Evolutionary conservation across 2,113 vertebrate species (phyloP).

Genomic region (Tympanuchus pallidicinctus): DNA sequence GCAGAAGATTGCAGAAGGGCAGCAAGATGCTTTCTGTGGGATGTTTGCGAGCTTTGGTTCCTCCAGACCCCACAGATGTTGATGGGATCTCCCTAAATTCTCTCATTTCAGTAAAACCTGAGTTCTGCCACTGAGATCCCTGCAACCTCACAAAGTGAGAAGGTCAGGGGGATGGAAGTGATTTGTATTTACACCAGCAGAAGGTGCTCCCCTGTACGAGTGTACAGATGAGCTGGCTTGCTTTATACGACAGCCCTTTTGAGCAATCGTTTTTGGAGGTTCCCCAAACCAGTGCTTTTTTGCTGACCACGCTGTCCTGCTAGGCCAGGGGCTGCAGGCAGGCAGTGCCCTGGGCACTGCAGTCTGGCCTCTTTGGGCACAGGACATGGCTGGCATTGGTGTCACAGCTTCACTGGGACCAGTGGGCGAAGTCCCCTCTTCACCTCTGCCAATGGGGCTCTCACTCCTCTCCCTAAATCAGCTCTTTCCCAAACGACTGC

Average conservation of each 20-base stretch:
- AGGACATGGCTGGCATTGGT: background rate
- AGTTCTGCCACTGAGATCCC: background rate
- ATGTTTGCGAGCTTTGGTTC: accelerated
- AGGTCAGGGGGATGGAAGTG: accelerated
- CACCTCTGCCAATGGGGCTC: background rate
- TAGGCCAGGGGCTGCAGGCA: background rate
- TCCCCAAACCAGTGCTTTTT: background rate
- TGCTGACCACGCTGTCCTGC: background rate
- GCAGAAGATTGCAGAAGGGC: background rate
- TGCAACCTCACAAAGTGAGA: background rate
- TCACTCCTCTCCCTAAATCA: background rate
- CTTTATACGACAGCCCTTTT: background rate
- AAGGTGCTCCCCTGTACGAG: background rate
- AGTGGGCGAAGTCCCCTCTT: background rate
- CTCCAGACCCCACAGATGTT: background rate
- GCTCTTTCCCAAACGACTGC: background rate
- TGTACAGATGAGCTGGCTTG: background rate
- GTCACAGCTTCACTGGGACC: accelerated
- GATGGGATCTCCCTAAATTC: background rate
- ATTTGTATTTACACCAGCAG: accelerated
- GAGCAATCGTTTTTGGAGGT: background rate
- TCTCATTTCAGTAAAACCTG: background rate
- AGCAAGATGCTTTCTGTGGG: background rate
- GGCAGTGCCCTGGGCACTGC: background rate
- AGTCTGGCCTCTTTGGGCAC: background rate